A percentile compares a stretch with the other conserved stretches of the same genome.
These are phyloP conservation scores for Andrena hattorfiana DNA, from an alignment of 2,888 invertebrate species.

Conservation along the genomic window DNA sequence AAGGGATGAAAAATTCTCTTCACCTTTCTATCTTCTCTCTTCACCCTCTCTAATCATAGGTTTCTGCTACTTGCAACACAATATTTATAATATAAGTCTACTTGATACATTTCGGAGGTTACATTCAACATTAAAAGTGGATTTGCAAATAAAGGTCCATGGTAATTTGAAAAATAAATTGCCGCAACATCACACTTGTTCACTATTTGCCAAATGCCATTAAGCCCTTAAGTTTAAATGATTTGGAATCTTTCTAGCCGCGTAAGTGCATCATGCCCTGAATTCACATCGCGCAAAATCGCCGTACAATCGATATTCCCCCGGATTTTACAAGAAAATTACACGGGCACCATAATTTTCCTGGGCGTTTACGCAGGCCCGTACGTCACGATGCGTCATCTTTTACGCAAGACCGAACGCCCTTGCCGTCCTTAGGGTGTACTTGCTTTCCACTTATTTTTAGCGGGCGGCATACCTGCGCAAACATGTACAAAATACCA, in stretches of 20 bases:
- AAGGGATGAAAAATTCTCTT: background rate
- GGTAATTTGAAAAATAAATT: background rate
- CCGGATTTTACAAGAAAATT: constrained; percentile 39
- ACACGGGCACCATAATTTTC: constrained; percentile 43
- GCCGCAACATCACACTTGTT: too few relatives aligned
- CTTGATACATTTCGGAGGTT: too few relatives aligned
- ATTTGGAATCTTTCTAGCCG: background rate
- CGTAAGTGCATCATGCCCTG: background rate
- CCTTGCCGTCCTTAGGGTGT: constrained; percentile 28
- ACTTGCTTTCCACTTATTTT: constrained; percentile 54
- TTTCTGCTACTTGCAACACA: too few relatives aligned
- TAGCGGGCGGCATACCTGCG: background rate
- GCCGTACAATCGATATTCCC: constrained; percentile 35
- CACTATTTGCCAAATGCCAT: too few relatives aligned
- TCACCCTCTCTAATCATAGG: too few relatives aligned
- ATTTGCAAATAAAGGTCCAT: background rate
- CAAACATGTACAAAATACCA: constrained; percentile 8
- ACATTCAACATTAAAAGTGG: too few relatives aligned
- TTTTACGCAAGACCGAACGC: constrained; percentile 23
- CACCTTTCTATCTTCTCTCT: too few relatives aligned
- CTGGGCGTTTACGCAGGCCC: constrained; percentile 26
- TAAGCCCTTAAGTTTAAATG: too few relatives aligned
- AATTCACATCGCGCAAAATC: constrained; percentile 6
- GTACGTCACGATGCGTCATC: constrained; percentile 41
- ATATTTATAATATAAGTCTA: too few relatives aligned